Percentiles rank a stretch among this genome's conserved stretches.
These are phyloP conservation scores for Crotalus viridis DNA, from an alignment of 2,113 vertebrate species.

Conservation along the genomic window DNA sequence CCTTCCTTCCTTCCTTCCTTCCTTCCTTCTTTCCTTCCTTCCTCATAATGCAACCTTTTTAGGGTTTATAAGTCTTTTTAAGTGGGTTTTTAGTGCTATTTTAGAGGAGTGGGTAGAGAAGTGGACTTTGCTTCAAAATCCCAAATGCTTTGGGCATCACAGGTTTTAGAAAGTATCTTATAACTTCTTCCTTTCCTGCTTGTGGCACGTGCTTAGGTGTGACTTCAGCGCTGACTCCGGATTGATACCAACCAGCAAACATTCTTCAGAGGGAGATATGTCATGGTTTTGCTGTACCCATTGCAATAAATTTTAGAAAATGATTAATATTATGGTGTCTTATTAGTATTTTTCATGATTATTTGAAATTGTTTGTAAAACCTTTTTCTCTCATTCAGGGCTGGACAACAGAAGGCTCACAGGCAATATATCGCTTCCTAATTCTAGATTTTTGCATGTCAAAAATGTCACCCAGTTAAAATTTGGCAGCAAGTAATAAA, in stretches of 20 bases:
- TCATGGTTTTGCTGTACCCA: background rate
- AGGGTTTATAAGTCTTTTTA: background rate
- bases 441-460: background rate
- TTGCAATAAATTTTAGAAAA: conserved; percentile 16
- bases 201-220: background rate
- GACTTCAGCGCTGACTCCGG: conserved; percentile 8
- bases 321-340: background rate
- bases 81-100: background rate
- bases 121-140: background rate
- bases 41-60: background rate
- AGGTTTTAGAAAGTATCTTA: background rate
- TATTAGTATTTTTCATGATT: background rate
- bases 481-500: background rate
- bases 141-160: background rate
- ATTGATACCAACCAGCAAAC: background rate
- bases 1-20: too few relatives aligned
- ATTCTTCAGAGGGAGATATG: background rate
- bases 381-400: background rate
- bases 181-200: background rate
- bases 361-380: background rate
- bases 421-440: background rate
- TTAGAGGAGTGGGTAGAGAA: background rate
- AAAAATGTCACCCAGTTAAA: background rate
- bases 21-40: background rate
- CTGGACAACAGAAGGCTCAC: background rate